Evolutionary conservation across 2,113 vertebrate genomes (phyloP).

Genomic region (Jaculus jaculus): DNA sequence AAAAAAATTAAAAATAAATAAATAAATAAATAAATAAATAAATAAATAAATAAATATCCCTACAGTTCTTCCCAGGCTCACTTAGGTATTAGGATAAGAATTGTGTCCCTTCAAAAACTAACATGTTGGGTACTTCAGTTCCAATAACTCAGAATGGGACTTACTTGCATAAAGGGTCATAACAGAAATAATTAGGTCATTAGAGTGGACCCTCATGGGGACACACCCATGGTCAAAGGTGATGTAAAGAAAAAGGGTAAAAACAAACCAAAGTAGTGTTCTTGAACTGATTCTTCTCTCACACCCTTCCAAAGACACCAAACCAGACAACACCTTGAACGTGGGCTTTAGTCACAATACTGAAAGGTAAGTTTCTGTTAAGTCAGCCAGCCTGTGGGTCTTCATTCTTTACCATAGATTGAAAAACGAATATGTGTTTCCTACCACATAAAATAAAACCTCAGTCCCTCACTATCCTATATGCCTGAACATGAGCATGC

Average conservation of each 20-base stretch:
- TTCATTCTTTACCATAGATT: not conserved
- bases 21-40: too few relatives aligned
- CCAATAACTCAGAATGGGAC: too few relatives aligned
- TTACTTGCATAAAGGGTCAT: not conserved
- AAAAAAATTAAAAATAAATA: too few relatives aligned
- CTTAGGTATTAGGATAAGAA: not conserved
- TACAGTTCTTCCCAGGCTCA: not conserved
- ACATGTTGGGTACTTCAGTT: not conserved
- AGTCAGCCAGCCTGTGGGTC: not conserved
- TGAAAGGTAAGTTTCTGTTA: not conserved
- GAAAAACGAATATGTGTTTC: not conserved
- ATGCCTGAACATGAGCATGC: accelerated
- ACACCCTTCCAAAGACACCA: not conserved
- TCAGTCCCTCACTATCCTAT: not conserved
- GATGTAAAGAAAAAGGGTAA: not conserved
- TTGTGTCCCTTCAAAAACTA: not conserved
- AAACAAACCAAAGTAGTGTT: not conserved
- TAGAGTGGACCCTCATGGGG: not conserved
- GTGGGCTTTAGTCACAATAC: not conserved
- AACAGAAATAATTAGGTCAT: not conserved
- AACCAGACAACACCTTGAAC: not conserved
- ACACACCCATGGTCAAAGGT: not conserved
- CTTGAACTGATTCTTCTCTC: not conserved
- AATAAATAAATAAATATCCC: not conserved
- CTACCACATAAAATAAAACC: not conserved